Conservation (phyloP, 2,888 invertebrate genomes). For the Thymelicus sylvestris region DNA sequence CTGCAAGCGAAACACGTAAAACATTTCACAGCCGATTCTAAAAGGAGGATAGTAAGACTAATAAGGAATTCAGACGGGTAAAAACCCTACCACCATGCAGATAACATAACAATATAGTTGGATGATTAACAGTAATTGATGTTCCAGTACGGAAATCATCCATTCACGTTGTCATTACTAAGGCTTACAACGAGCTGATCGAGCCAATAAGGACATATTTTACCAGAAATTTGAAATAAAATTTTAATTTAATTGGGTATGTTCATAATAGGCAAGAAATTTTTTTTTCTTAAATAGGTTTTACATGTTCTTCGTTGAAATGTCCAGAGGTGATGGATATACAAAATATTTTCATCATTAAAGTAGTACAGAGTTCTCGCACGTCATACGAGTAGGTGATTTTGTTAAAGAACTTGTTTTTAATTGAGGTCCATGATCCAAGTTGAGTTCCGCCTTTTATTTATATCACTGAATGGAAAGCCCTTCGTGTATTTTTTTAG, state of each 20-base stretch:
- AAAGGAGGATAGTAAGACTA: too few relatives aligned
- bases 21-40: too few relatives aligned
- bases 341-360: constrained; percentile 16
- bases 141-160: too few relatives aligned
- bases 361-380: neutral
- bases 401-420: constrained; percentile 23
- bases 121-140: too few relatives aligned
- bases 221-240: constrained; percentile 8
- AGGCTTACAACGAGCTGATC: neutral
- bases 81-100: too few relatives aligned
- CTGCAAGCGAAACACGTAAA: too few relatives aligned
- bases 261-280: neutral
- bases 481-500: neutral
- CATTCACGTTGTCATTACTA: too few relatives aligned
- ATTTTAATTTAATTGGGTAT: neutral
- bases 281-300: constrained; percentile 6
- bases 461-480: constrained; percentile 4
- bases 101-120: too few relatives aligned
- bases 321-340: constrained; percentile 3
- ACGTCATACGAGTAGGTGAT: neutral
- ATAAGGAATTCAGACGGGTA: too few relatives aligned
- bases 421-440: constrained; percentile 15
- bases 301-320: neutral
- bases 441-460: constrained; percentile 15
- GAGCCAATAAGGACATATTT: constrained; percentile 12